Base-by-base conservation (phyloP, 1,140 invertebrate genomes). In the Myzus persicae region DNA sequence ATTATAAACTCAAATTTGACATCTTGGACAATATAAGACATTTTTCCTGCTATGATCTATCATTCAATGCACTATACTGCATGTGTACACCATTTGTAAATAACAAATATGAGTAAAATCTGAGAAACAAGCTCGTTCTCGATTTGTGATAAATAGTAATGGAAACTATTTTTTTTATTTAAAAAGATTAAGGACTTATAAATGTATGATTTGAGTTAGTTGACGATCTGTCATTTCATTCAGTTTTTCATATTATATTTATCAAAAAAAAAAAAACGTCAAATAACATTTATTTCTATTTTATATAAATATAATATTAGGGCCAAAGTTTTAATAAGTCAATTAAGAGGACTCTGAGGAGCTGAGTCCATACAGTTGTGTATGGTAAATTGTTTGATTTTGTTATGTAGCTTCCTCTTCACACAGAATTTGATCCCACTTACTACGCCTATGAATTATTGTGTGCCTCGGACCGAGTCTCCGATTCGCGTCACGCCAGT, bases 401-500 rank as follows among this genome's bases (percentile, higher is more conserved):
- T 82, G 36, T 2, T 82, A 82, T 36, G 76, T 82, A 82, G 18
- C 31, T n/a, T 76, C n/a, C 31, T 76, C 31, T 76, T 76, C n/a
- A 4, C 31, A 59, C n/a, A 18, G 18, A 18, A n/a, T 67, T 67
- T n/a, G 59, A 67, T n/a, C 11, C 59, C 59, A n/a, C 31, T 4
- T 18, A 54, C 26, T 76, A n/a, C n/a, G 59, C 31, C 59, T 82
- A 38, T 82, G 24, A 42, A 40, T 38, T 84, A 84, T 8, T 11
- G 67, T 46, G 48, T 36, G 67, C 59, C 36, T 48, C 42, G 38
- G n/a, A 92, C 67, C 91, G 91, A 51, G 76, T 44, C 38, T 92
- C 91, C 91, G 90, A 67, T 44, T 91, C 90, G 36, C 40, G 42
- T n/a, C 31, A 44, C 59, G 38, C 18, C 14, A 42, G 22, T 31